Percentiles rank a stretch among this genome's conserved stretches.
Evolutionary conservation across 2,888 invertebrate genomes (phyloP).

Genomic region (Agrochola litura): DNA sequence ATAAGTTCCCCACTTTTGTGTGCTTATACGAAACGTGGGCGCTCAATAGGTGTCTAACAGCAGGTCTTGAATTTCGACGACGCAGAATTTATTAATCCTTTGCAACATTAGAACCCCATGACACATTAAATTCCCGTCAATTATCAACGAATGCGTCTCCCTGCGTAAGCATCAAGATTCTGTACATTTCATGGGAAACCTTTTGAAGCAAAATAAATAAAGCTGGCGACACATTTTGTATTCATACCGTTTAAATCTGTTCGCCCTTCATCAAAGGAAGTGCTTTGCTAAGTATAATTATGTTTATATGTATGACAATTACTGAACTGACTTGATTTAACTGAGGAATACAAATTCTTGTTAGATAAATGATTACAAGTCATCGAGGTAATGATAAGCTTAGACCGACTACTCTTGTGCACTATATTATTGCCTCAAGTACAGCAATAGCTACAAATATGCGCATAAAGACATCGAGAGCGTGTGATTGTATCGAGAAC

Average conservation of each 20-base stretch:
- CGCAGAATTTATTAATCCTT: constrained; percentile 51
- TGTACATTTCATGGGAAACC: constrained; percentile 35
- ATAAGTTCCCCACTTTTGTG: constrained; percentile 56
- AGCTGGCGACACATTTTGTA: constrained; percentile 48
- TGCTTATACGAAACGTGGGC: constrained; percentile 29
- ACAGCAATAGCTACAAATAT: constrained; percentile 1
- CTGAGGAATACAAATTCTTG: constrained; percentile 7
- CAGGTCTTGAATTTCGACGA: constrained; percentile 25
- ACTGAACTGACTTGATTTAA: constrained; percentile 20
- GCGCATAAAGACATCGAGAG: background rate
- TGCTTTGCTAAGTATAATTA: constrained; percentile 30
- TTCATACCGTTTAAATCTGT: constrained; percentile 51
- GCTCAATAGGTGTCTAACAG: constrained; percentile 34
- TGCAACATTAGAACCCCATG: constrained; percentile 26
- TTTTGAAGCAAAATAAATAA: constrained; percentile 60
- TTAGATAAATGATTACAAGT: constrained; percentile 16
- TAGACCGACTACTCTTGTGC: background rate
- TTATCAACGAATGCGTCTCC: constrained; percentile 11
- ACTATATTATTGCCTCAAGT: background rate
- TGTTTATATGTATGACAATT: constrained; percentile 19
- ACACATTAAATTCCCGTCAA: constrained; percentile 21
- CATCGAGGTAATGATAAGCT: constrained; percentile 1
- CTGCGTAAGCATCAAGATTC: constrained; percentile 14
- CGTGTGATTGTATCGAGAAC: constrained; percentile 28
- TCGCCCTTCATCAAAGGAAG: constrained; percentile 53